Percentiles rank a stretch among this genome's conserved stretches.
Conservation (phyloP, 1,140 invertebrate genomes). For the Aphelinus atriplicis region DNA sequence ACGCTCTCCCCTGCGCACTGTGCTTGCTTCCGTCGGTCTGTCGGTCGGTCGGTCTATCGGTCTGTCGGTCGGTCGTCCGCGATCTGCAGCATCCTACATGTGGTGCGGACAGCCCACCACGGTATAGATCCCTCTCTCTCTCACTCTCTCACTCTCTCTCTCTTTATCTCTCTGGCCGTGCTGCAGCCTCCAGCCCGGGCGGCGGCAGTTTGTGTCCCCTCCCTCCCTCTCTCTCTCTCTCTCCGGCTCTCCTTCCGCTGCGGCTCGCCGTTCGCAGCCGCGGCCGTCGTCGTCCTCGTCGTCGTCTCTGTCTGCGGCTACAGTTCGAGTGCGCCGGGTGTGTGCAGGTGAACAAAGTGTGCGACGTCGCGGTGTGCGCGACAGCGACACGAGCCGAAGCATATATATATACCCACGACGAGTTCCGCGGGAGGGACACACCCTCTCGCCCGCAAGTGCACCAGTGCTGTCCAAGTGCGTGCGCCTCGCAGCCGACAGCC, state of each 20-base stretch:
- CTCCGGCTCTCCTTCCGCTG: background rate
- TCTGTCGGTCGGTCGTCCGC: too few relatives aligned
- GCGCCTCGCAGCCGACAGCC: background rate
- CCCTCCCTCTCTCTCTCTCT: background rate
- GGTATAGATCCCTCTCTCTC: background rate
- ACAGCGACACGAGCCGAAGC: background rate
- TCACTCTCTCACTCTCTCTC: too few relatives aligned
- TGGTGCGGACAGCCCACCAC: too few relatives aligned
- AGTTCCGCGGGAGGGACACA: too few relatives aligned
- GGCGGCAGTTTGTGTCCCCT: background rate
- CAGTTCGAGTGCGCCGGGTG: background rate
- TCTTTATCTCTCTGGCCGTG: too few relatives aligned
- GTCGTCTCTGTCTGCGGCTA: background rate
- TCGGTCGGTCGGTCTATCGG: too few relatives aligned
- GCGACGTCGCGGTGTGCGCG: background rate
- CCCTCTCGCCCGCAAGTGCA: background rate
- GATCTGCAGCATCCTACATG: too few relatives aligned
- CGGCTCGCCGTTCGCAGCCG: background rate
- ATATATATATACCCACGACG: background rate
- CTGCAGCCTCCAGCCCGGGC: background rate
- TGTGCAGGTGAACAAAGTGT: background rate
- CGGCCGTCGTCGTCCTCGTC: background rate
- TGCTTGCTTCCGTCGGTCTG: too few relatives aligned
- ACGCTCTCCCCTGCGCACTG: background rate
- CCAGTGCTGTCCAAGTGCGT: background rate